phyloP scores from a whole-genome alignment of 2,113 vertebrate species.

The Archilochus colubris region DNA sequence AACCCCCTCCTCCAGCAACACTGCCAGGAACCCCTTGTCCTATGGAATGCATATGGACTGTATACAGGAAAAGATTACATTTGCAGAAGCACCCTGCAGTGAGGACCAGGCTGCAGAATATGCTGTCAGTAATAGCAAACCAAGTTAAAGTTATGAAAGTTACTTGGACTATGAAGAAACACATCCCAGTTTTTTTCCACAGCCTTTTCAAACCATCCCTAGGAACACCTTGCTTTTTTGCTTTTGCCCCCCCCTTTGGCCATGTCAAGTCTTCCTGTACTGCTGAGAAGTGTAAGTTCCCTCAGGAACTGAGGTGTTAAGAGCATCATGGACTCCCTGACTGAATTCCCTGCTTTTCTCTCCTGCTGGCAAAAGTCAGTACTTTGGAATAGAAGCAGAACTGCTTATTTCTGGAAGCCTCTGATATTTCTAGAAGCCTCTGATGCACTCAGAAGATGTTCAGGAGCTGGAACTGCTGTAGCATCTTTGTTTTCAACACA shows the following conservation, averaged over 20 bases:
- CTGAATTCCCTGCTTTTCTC: rapidly evolving
- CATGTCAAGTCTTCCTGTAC: rapidly evolving
- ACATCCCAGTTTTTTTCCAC: neutral
- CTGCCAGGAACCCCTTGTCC: too few species aligned
- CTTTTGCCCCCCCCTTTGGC: neutral
- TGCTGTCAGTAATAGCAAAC: neutral
- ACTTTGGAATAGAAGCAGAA: too few species aligned
- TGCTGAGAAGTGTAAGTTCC: neutral
- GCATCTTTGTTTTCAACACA: neutral
- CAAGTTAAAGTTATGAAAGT: too few species aligned
- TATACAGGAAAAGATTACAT: rapidly evolving
- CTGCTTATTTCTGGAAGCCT: too few species aligned
- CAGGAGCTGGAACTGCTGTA: neutral
- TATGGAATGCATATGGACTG: rapidly evolving
- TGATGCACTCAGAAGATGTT: rapidly evolving
- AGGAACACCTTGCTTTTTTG: neutral
- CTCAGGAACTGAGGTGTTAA: rapidly evolving
- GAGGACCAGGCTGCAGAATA: too few species aligned
- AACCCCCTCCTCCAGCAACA: too few species aligned
- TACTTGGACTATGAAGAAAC: too few species aligned
- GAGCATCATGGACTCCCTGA: rapidly evolving
- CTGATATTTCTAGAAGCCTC: too few species aligned
- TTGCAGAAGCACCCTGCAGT: rapidly evolving
- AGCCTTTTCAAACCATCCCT: neutral
- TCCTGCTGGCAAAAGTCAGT: neutral